Percentiles rank a stretch among this genome's conserved stretches.
Conservation (phyloP, 2,888 invertebrate species). For the Iphiclides podalirius region DNA sequence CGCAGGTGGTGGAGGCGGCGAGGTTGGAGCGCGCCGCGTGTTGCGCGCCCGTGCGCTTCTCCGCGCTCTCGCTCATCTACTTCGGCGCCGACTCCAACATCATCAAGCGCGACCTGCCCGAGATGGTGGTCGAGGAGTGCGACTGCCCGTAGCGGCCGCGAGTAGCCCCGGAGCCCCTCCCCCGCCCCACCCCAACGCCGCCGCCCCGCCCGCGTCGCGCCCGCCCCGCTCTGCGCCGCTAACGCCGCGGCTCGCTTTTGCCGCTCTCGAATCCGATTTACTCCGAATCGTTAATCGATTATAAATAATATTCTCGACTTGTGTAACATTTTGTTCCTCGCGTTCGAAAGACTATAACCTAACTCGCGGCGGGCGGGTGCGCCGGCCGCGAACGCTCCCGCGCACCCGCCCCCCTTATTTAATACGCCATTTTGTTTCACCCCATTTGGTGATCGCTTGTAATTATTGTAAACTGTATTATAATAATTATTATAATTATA, state of each 20-base stretch:
- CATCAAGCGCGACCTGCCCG: slow-evolving; percentile 95
- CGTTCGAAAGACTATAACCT: slow-evolving; percentile 80
- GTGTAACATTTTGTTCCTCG: slow-evolving; percentile 80
- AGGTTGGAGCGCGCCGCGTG: slow-evolving; percentile 94
- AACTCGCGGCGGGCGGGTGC: slow-evolving; percentile 38
- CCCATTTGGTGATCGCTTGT: slow-evolving; percentile 80
- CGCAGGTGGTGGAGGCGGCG: slow-evolving; percentile 94
- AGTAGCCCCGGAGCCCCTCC: slow-evolving; percentile 43
- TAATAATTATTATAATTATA: slow-evolving; percentile 80
- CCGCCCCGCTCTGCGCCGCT: slow-evolving; percentile 37
- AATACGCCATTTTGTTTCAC: slow-evolving; percentile 80
- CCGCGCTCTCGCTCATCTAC: slow-evolving; percentile 95
- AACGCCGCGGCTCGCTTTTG: slow-evolving; percentile 63
- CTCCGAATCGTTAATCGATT: slow-evolving; percentile 76
- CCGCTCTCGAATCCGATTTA: slow-evolving; percentile 73
- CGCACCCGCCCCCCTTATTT: slow-evolving; percentile 51
- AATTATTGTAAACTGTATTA: slow-evolving; percentile 81
- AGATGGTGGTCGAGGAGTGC: slow-evolving; percentile 98
- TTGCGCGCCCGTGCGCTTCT: slow-evolving; percentile 95
- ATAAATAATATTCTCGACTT: slow-evolving; percentile 78
- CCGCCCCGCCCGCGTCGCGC: slow-evolving; percentile 40
- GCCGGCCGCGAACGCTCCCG: slow-evolving; percentile 19
- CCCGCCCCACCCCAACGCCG: slow-evolving; percentile 43
- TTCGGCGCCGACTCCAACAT: slow-evolving; percentile 94
- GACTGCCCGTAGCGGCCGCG: slow-evolving; percentile 88